Conservation (phyloP, 2,888 invertebrate genomes). For the Dryomyza anilis region DNA sequence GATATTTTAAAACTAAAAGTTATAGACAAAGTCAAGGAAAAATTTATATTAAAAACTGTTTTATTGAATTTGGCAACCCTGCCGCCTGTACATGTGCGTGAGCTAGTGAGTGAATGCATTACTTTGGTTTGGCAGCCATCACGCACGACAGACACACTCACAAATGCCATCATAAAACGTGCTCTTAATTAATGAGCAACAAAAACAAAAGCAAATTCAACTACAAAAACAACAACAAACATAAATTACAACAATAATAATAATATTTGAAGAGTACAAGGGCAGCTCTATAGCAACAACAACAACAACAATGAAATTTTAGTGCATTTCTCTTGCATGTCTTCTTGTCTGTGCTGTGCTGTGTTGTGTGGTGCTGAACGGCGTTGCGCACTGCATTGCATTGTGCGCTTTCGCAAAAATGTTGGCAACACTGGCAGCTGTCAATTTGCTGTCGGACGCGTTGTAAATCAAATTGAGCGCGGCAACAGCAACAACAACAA, state of each 20-base stretch:
- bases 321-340: neutral
- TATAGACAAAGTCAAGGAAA: too few relatives aligned
- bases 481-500: too few relatives aligned
- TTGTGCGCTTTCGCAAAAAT: neutral
- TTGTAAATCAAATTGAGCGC: constrained; percentile 22
- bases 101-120: too few relatives aligned
- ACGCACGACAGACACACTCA: constrained; percentile 17
- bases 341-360: neutral
- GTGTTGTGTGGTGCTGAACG: neutral
- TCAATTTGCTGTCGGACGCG: constrained; percentile 3
- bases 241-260: too few relatives aligned
- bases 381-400: neutral
- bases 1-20: too few relatives aligned
- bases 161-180: constrained; percentile 26
- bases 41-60: too few relatives aligned
- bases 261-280: neutral
- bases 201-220: constrained; percentile 9
- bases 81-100: neutral
- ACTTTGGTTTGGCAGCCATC: neutral
- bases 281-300: neutral
- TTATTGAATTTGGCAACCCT: constrained; percentile 18
- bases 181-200: constrained; percentile 36
- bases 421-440: constrained; percentile 20
- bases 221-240: too few relatives aligned
- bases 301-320: neutral